A percentile compares a stretch with the other conserved stretches of the same genome.
Conservation (phyloP, 2,888 invertebrate genomes). For the Trisateles emortualis region DNA sequence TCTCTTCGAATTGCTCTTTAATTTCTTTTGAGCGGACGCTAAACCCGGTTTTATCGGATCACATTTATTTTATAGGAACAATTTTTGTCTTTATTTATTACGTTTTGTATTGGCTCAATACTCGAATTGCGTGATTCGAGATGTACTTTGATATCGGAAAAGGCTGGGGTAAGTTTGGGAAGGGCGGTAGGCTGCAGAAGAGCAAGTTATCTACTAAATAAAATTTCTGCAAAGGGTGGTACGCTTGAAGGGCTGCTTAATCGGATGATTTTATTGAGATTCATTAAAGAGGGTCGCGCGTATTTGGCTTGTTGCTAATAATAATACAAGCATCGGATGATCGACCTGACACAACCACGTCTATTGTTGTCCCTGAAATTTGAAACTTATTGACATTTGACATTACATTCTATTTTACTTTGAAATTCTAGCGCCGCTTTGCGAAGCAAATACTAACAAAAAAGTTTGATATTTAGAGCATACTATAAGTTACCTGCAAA, state of each 20-base stretch:
- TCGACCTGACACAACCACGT: background rate
- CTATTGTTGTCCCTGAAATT: background rate
- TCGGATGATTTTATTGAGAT: slow-evolving; percentile 50
- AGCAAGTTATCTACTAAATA: slow-evolving; percentile 21
- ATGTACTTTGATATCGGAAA: slow-evolving; percentile 8
- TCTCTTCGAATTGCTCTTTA: slow-evolving; percentile 1
- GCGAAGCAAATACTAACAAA: too few relatives aligned
- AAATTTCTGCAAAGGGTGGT: slow-evolving; percentile 33
- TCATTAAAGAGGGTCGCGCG: slow-evolving; percentile 32
- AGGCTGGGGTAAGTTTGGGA: slow-evolving; percentile 4
- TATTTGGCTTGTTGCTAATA: slow-evolving; percentile 18
- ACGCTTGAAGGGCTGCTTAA: slow-evolving; percentile 48
- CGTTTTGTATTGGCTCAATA: slow-evolving; percentile 8
- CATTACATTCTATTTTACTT: too few relatives aligned
- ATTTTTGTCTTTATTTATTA: slow-evolving; percentile 1
- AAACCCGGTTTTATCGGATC: slow-evolving; percentile 4
- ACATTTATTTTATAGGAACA: slow-evolving; percentile 1
- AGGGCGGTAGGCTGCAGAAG: slow-evolving; percentile 7
- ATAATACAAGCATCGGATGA: slow-evolving; percentile 14
- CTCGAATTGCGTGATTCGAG: slow-evolving; percentile 9
- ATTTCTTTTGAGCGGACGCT: slow-evolving; percentile 5
- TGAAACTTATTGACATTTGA: too few relatives aligned
- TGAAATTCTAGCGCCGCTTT: too few relatives aligned
- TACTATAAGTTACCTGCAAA: too few relatives aligned
- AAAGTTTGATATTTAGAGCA: too few relatives aligned